Percentiles rank a stretch among this genome's conserved stretches.
Conservation (phyloP, 1,140 invertebrate genomes). For the Penaeus indicus region DNA sequence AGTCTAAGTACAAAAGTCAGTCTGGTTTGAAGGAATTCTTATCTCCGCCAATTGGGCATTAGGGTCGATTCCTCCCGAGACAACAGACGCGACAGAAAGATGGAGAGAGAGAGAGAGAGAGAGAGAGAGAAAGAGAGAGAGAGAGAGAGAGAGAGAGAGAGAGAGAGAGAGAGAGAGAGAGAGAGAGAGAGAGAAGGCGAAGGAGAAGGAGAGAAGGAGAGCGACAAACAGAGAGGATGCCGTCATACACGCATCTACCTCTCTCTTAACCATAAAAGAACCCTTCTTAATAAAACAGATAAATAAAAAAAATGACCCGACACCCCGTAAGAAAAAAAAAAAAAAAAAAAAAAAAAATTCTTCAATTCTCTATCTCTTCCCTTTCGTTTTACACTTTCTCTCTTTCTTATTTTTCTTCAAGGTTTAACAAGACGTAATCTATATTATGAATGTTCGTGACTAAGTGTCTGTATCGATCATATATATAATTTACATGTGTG, state of each 20-base stretch:
- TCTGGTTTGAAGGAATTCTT: slow-evolving; percentile 18
- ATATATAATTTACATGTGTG: too few species aligned
- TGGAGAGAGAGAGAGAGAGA: too few species aligned
- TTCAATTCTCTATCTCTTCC: neutral
- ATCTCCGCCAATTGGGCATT: neutral
- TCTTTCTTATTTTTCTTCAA: neutral
- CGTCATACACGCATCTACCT: neutral
- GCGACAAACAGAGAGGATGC: too few species aligned
- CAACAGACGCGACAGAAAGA: too few species aligned
- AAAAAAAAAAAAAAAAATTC: neutral
- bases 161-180: too few species aligned
- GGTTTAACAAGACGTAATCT: neutral
- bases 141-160: too few species aligned
- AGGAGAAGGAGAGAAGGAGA: too few species aligned
- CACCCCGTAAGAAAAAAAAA: neutral
- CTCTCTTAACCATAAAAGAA: neutral
- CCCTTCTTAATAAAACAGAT: neutral
- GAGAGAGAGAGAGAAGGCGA: too few species aligned
- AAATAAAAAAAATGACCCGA: neutral
- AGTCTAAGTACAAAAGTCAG: slow-evolving; percentile 32
- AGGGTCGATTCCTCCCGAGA: neutral
- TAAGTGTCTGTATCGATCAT: too few species aligned
- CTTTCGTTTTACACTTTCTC: neutral
- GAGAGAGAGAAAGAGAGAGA: too few species aligned
- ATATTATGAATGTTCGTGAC: too few species aligned